Conservation (phyloP, 2,888 invertebrate species). For the Stomorhina lunata region DNA sequence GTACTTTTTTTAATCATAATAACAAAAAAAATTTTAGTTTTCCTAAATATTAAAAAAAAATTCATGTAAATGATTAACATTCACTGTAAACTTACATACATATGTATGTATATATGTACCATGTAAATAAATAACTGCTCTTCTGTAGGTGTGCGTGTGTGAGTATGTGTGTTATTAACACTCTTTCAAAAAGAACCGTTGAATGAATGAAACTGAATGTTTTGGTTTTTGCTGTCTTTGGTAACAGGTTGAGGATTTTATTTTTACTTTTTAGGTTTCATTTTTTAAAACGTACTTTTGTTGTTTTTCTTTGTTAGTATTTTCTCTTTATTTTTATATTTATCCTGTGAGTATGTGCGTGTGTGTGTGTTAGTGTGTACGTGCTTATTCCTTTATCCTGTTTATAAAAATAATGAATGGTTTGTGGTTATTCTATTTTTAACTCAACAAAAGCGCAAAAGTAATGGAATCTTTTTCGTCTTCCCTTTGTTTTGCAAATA, state of each 20-base stretch:
- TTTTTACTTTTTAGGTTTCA: not conserved
- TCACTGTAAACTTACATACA: not conserved
- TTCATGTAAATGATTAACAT: not conserved
- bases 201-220: constrained; percentile 18
- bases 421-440: constrained; percentile 61
- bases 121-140: not conserved
- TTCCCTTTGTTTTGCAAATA: not conserved
- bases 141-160: not conserved
- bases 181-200: not conserved
- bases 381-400: constrained; percentile 29
- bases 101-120: not conserved
- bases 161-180: not conserved
- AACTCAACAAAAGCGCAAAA: constrained; percentile 30
- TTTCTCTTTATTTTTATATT: not conserved
- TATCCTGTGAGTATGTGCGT: not conserved
- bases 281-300: constrained; percentile 14
- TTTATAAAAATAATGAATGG: constrained; percentile 23
- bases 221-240: constrained; percentile 17
- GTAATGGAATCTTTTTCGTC: not conserved
- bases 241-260: constrained; percentile 37
- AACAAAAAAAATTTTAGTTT: not conserved
- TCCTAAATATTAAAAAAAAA: too few species aligned
- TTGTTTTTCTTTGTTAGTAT: constrained; percentile 21
- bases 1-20: not conserved
- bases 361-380: not conserved